phyloP scores from a whole-genome alignment of 2,113 vertebrate genomes.

The Lagopus muta region DNA sequence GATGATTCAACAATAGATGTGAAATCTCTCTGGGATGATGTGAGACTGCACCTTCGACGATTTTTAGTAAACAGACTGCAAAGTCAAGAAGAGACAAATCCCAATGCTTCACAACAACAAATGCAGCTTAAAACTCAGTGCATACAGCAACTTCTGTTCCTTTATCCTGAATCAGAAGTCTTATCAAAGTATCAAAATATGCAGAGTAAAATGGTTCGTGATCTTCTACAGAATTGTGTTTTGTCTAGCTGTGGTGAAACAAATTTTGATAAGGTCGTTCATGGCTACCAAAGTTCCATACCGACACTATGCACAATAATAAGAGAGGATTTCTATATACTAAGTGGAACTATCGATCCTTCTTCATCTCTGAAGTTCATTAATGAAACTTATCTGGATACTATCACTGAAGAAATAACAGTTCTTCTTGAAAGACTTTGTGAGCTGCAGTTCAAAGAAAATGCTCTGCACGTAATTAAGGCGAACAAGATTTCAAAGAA shows the following conservation, averaged over 20 bases:
- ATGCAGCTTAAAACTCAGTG: conserved; percentile 79
- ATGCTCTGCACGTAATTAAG: conserved; percentile 77
- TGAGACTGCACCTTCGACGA: conserved; percentile 86
- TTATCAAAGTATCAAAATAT: conserved; percentile 86
- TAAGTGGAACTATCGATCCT: conserved; percentile 81
- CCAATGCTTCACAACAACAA: conserved; percentile 58
- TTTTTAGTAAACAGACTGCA: conserved; percentile 86
- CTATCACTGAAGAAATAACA: conserved; percentile 83
- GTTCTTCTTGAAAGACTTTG: conserved; percentile 86
- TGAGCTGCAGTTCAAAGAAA: conserved; percentile 86
- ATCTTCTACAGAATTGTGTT: conserved; percentile 79
- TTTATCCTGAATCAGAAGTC: conserved; percentile 90
- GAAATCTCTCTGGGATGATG: conserved; percentile 88
- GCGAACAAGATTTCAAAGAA: conserved; percentile 82
- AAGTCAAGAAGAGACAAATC: conserved; percentile 55
- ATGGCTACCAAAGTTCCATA: conserved; percentile 75
- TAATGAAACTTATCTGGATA: conserved; percentile 88
- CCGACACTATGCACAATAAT: conserved; percentile 82
- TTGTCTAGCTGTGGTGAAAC: conserved; percentile 79
- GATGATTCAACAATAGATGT: conserved; percentile 84
- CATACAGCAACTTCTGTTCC: conserved; percentile 87
- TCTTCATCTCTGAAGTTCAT: conserved; percentile 84
- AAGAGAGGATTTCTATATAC: conserved; percentile 84
- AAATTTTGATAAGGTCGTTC: conserved; percentile 83
- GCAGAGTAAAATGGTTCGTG: conserved; percentile 79